A percentile compares a stretch with the other conserved stretches of the same genome.
These are phyloP conservation scores for Ptychoptera contaminata DNA, from an alignment of 2,888 invertebrate genomes.

Conservation along the genomic window DNA sequence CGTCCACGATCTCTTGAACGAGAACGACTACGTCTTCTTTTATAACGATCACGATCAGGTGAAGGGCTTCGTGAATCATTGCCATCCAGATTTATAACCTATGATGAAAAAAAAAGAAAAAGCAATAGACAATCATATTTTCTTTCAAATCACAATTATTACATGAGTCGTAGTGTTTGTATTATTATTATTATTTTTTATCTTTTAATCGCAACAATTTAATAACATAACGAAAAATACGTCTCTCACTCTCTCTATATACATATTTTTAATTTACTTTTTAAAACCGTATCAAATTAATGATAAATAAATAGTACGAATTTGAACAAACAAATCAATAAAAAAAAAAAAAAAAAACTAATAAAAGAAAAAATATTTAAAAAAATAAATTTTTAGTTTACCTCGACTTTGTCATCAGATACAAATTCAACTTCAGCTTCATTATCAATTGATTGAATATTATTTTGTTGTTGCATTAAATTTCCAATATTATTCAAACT, in stretches of 20 bases:
- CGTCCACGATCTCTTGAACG: constrained; percentile 29
- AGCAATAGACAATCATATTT: background rate
- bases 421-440: constrained; percentile 53
- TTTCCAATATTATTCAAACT: background rate
- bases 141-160: no score
- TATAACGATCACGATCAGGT: constrained; percentile 34
- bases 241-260: no score
- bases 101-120: background rate
- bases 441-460: constrained; percentile 18
- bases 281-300: background rate
- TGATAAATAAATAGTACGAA: background rate
- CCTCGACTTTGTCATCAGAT: constrained; percentile 36
- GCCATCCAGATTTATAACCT: constrained; percentile 37
- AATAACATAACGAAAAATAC: background rate
- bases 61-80: constrained; percentile 38
- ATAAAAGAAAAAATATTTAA: no score
- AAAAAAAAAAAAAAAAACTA: no score
- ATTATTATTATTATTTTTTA: background rate
- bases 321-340: background rate
- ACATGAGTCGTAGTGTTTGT: no score
- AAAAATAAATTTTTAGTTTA: constrained; percentile 11
- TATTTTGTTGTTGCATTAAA: background rate
- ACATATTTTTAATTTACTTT: no score
- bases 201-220: background rate
- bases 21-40: constrained; percentile 21